Percentiles rank a stretch among this genome's conserved stretches.
These are phyloP conservation scores for Pyrrhosoma nymphula DNA, from an alignment of 2,888 invertebrate genomes.

Conservation along the genomic window DNA sequence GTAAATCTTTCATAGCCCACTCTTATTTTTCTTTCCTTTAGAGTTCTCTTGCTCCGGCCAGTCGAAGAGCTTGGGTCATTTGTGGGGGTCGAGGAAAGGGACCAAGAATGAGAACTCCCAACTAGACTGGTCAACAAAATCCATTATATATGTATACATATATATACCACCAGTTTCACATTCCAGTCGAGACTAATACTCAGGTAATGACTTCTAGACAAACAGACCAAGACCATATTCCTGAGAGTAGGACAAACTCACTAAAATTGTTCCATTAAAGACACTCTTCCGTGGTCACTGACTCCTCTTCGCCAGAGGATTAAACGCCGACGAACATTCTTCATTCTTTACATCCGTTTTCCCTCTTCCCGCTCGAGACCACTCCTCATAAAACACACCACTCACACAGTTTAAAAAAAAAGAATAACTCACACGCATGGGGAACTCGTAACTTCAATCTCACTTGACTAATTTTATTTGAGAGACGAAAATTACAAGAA, in stretches of 20 bases:
- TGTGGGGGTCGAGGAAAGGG: background rate
- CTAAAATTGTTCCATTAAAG: conserved; percentile 2
- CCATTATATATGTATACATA: background rate
- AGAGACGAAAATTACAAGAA: conserved; percentile 20
- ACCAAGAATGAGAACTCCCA: background rate
- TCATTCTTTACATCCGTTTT: background rate
- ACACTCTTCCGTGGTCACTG: conserved; percentile 9
- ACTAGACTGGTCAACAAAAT: background rate
- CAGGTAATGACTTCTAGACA: conserved; percentile 18
- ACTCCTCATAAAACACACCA: background rate
- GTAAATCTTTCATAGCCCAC: background rate
- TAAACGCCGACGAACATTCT: background rate
- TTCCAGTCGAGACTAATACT: conserved; percentile 24
- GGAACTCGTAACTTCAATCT: background rate
- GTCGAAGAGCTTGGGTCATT: conserved; percentile 23
- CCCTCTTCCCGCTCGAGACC: background rate
- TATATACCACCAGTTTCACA: conserved; percentile 14
- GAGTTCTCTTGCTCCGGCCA: background rate
- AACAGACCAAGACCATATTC: background rate
- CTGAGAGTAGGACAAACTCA: background rate
- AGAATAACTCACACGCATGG: background rate
- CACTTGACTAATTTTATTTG: conserved; percentile 18
- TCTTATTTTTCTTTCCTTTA: background rate
- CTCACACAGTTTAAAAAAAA: background rate
- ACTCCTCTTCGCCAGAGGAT: background rate